Percentiles rank a stretch among this genome's conserved stretches.
Conservation (phyloP, 2,888 invertebrate species). For the Zonitis immaculata region DNA sequence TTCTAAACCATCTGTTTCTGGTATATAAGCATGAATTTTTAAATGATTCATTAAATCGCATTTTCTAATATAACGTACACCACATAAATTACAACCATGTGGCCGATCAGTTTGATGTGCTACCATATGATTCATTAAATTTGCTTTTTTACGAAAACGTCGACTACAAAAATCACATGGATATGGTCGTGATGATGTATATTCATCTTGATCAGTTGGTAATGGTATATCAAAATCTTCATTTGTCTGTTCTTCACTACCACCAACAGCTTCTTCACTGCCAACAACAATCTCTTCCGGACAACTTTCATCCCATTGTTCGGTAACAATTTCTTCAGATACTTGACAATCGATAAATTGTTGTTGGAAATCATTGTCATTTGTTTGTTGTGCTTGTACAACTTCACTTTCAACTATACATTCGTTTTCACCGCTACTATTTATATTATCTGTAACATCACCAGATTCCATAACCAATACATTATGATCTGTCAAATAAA, state of each 20-base stretch:
- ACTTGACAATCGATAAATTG: conserved; percentile 51
- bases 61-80: conserved; percentile 72
- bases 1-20: conserved; percentile 55
- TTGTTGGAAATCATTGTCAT: conserved; percentile 42
- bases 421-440: not conserved
- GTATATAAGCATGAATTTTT: conserved; percentile 74
- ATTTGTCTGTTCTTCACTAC: conserved; percentile 54
- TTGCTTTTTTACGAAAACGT: conserved; percentile 77
- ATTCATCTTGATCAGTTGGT: conserved; percentile 77
- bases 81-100: conserved; percentile 77
- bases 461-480: conserved; percentile 43
- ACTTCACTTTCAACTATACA: not conserved
- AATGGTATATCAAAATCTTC: conserved; percentile 69
- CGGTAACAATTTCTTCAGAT: conserved; percentile 64
- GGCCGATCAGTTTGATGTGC: conserved; percentile 81
- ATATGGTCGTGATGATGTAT: conserved; percentile 71
- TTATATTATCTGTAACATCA: not conserved
- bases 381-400: conserved; percentile 5
- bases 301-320: conserved; percentile 69
- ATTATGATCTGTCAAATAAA: conserved; percentile 46
- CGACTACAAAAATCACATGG: conserved; percentile 84
- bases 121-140: conserved; percentile 82
- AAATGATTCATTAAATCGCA: conserved; percentile 79
- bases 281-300: conserved; percentile 51
- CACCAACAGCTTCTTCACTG: conserved; percentile 54